Conservation (phyloP, 2,888 invertebrate genomes). For the Rhodophaea formosa region DNA sequence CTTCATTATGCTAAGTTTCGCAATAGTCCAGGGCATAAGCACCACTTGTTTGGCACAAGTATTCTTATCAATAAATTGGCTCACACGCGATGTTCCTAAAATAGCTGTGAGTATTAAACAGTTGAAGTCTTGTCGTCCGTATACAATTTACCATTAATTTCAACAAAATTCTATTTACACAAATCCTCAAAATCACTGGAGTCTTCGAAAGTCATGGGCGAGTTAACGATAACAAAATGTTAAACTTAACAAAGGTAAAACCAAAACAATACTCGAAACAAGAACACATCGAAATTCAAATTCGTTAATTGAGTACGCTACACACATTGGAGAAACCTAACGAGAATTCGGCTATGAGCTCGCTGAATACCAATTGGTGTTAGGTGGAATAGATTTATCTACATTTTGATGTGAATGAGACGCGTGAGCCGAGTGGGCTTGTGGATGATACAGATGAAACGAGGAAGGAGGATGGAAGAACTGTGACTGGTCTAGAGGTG, state of each 20-base stretch:
- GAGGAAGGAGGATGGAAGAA: slow-evolving; percentile 90
- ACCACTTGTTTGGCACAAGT: slow-evolving; percentile 38
- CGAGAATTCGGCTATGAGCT: slow-evolving; percentile 84
- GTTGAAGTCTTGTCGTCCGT: slow-evolving; percentile 58
- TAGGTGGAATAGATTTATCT: slow-evolving; percentile 84
- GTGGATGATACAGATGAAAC: slow-evolving; percentile 93
- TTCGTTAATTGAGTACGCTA: slow-evolving; percentile 10
- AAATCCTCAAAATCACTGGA: slow-evolving; percentile 20
- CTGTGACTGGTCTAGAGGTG: slow-evolving; percentile 89
- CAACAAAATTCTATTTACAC: slow-evolving; percentile 29
- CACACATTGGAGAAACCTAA: slow-evolving; percentile 25
- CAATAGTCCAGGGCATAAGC: slow-evolving; percentile 29
- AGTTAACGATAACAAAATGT: slow-evolving; percentile 42
- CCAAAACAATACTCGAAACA: slow-evolving; percentile 23
- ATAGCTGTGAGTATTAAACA: slow-evolving; percentile 47
- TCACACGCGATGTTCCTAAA: slow-evolving; percentile 1
- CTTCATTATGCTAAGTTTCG: slow-evolving; percentile 27
- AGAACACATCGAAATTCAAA: slow-evolving; percentile 23
- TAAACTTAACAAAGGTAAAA: slow-evolving; percentile 47
- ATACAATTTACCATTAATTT: slow-evolving; percentile 50
- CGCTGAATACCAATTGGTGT: slow-evolving; percentile 89
- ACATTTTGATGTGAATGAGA: slow-evolving; percentile 67
- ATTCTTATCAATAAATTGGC: slow-evolving; percentile 4
- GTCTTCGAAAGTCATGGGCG: slow-evolving; percentile 34
- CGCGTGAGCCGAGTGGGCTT: slow-evolving; percentile 68